Base-by-base conservation (phyloP, 2,797 vertebrate species). In the Poeciliopsis infans region DNA sequence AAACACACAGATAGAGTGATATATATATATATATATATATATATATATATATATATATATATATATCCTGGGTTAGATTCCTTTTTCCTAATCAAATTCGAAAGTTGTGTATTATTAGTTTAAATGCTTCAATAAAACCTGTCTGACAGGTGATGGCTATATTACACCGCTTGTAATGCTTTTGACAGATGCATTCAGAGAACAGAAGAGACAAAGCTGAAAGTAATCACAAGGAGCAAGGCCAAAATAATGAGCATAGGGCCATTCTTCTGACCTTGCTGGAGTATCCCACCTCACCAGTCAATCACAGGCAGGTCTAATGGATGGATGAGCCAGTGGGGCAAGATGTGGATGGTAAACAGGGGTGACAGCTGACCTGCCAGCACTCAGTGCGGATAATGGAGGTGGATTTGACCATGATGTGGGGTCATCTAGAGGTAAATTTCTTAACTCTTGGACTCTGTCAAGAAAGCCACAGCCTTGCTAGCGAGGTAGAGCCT, bases 301-400 rank as follows among this genome's bases (percentile, higher is more conserved):
- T 85, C 86, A 59, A 82, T 91, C 90, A 88, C 66, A 78, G 31
- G 73, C 18, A 45, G 74, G 80, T 75, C 80, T 83, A 91, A 86
- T 85, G 85, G 86, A 90, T 87, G 90, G 85, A 87, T 85, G 86
- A 88, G 85, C 87, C 83, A 55, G 78, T 89, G 88, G 86, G 61
- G 86, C 76, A 75, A 82, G 78, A 86, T 85, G 82, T 74, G 83
- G 83, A 89, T 55, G 28, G 87, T 92, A 89, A 91, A 87, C 86
- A 70, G 79, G 79, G 83, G 72, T 83, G 91, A 93, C 92, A 92
- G 92, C 91, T 91, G 92, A 93, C 88, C 90, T 88, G 87, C 87
- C 88, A 87, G 81, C 85, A 85, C 85, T 83, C 84, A 74, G 59
- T 79, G 72, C 78, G 47, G 76, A 86, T 86, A 87, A 94, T 89